Base-by-base conservation (phyloP, 2,888 invertebrate species). In the Acanthococcus lagerstroemiae region DNA sequence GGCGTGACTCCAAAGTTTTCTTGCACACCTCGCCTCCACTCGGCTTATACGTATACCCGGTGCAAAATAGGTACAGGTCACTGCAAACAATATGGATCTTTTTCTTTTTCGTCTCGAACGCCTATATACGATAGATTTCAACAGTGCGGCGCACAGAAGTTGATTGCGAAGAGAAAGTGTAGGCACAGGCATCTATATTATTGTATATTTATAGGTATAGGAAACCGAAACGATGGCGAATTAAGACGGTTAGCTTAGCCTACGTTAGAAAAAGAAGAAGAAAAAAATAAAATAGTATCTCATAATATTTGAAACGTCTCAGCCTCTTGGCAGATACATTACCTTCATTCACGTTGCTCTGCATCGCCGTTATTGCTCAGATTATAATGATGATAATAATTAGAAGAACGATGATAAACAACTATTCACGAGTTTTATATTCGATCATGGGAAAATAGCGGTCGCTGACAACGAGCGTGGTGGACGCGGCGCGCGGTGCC, bases 301-400 rank as follows among this genome's bases (percentile, higher is more conserved):
- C 52, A 21, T 52, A 19, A 24, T 52, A 52, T 21, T 52, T 15
- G 15, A 17, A 15, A 15, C 52, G 15, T 52, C 52, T 21, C 22
- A 21, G 21, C 19, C 52, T 22, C 22, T 21, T 15, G 12, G 9
- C 22, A 15, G 19, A 22, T 52, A 21, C 15, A 15, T 52, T 52
- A 19, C 21, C 17, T 48, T 48, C 9, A 19, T 48, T 48, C 17
- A n/a, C n/a, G n/a, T n/a, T n/a, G 9, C 21, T 52, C 3, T 22
- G 24, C 52, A 24, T 52, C 52, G 52, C 21, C 52, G 19, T 22
- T 52, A 52, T 52, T 52, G 52, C 22, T 22, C 52, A 52, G 52
- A 52, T 52, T 52, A 52, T 52, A 52, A 52, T 52, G 52, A 52
- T 52, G 52, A 52, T 52, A 52, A 52, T 52, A 24, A 52, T 52